phyloP scores from a whole-genome alignment of 1,140 invertebrate species.

The Probaryconus sp. region DNA sequence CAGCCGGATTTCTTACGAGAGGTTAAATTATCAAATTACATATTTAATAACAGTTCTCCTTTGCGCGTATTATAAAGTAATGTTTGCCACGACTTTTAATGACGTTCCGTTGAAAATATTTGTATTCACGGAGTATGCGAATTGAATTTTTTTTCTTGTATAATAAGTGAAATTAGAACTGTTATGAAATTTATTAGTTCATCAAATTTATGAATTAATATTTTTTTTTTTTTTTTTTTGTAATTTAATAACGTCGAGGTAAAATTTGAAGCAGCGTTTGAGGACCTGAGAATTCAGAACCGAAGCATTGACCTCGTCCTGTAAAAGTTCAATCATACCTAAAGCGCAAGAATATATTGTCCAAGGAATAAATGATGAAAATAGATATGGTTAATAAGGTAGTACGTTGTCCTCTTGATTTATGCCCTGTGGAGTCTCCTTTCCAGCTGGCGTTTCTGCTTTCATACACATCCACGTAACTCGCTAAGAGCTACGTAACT shows the following conservation, averaged over 20 bases:
- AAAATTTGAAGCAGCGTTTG: too few relatives aligned
- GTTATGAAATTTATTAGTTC: too few relatives aligned
- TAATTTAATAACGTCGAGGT: too few relatives aligned
- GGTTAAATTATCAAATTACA: constrained; percentile 58
- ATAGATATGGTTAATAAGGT: constrained; percentile 65
- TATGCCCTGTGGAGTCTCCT: constrained; percentile 61
- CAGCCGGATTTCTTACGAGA: constrained; percentile 45
- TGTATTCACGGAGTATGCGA: too few relatives aligned
- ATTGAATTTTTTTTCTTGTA: too few relatives aligned
- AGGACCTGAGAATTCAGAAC: too few relatives aligned
- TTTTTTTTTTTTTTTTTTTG: background rate
- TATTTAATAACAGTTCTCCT: constrained; percentile 53
- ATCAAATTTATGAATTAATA: too few relatives aligned
- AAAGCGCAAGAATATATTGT: constrained; percentile 61
- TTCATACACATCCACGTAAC: constrained; percentile 30
- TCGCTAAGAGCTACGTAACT: too few relatives aligned
- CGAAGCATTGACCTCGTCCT: too few relatives aligned
- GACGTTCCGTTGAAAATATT: constrained; percentile 21
- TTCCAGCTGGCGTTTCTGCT: constrained; percentile 63
- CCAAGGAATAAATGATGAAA: constrained; percentile 56
- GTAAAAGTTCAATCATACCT: too few relatives aligned
- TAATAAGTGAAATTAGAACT: too few relatives aligned
- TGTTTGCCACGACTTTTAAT: constrained; percentile 40
- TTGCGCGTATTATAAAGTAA: constrained; percentile 46
- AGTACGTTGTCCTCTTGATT: constrained; percentile 67